Percentiles rank a stretch among this genome's conserved stretches.
phyloP scores from a whole-genome alignment of 2,113 vertebrate species.

The Brachirus orientalis region DNA sequence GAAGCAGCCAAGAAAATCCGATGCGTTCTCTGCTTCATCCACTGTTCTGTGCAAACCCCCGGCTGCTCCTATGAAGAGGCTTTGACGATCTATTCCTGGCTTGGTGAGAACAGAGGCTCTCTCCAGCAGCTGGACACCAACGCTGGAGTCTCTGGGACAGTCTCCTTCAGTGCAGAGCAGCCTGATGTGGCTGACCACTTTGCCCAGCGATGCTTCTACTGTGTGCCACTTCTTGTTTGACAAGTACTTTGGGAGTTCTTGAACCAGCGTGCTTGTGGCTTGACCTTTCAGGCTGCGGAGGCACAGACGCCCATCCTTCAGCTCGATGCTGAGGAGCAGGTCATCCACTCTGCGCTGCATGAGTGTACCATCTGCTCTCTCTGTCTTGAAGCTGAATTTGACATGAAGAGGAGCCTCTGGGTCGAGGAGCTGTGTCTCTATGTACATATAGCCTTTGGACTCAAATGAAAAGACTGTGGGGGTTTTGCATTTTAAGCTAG shows the following conservation, averaged over 20 bases:
- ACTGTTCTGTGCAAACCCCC: slow-evolving; percentile 47
- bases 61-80: slow-evolving; percentile 83
- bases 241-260: slow-evolving; percentile 79
- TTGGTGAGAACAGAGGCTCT: slow-evolving; percentile 67
- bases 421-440: slow-evolving; percentile 63
- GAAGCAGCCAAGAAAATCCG: slow-evolving; percentile 91
- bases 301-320: slow-evolving; percentile 80
- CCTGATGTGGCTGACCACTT: slow-evolving; percentile 80
- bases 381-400: slow-evolving; percentile 87
- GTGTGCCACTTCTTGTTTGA: slow-evolving; percentile 88
- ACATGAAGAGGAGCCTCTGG: slow-evolving; percentile 73
- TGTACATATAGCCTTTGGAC: slow-evolving; percentile 80
- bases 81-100: slow-evolving; percentile 51
- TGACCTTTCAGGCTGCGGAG: slow-evolving; percentile 75
- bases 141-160: slow-evolving; percentile 61
- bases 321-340: slow-evolving; percentile 80
- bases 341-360: slow-evolving; percentile 78
- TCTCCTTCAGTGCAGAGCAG: slow-evolving; percentile 80
- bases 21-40: slow-evolving; percentile 53
- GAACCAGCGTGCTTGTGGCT: slow-evolving; percentile 63
- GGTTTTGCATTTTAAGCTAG: slow-evolving; percentile 82
- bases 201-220: slow-evolving; percentile 82
- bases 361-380: slow-evolving; percentile 77
- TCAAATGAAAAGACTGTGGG: slow-evolving; percentile 88
- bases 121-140: slow-evolving; percentile 32